Base-by-base conservation (phyloP, 2,113 vertebrate genomes). In the Albula goreensis region DNA sequence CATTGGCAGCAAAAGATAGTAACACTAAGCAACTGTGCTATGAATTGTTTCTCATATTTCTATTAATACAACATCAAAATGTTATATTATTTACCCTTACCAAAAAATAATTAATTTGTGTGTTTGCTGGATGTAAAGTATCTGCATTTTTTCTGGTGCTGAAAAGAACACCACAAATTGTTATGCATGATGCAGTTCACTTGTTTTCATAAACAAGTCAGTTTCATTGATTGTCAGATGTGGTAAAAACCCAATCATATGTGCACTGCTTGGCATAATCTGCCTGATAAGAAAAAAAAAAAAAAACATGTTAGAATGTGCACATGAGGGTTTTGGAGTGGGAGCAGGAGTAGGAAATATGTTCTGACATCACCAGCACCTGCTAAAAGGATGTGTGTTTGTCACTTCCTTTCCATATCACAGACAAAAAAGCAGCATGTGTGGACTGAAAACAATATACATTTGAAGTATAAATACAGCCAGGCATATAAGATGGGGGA, bases 161-260 rank as follows among this genome's bases (percentile, higher is more conserved):
- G 79, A 79, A 90, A 92, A 91, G 87, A 86, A 93, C 90, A 89
- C 78, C 78, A 81, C 79, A 87, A 89, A 70, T 81, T 78, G 89
- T 93, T 91, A 91, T 92, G 92, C 90, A 92, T 87, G 88, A 91
- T 51, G 74, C 79, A 63, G 86, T 92, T 90, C 89, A 86, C 89
- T 89, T 80, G 81, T 90, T 86, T 86, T 78, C 0, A 53, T 78
- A 53, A 70, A 70, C 57, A 86, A 87, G 85, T 88, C 91, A 88
- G 83, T 81, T 48, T 50, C 74, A 25, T 41, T 10, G 88, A 87
- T 88, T 88, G 91, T 88, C 89, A 86, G 85, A 88, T 86, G 86
- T 80, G 85, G 81, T 78, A 19, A 89, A 86, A 90, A 91, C 89
- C 83, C 88, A 92, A 93, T 92, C 86, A 60, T 85, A 52, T 70